Percentiles rank a stretch among this genome's conserved stretches.
These are phyloP conservation scores for Tamandua tetradactyla DNA, from an alignment of 2,797 vertebrate genomes.

Conservation along the genomic window DNA sequence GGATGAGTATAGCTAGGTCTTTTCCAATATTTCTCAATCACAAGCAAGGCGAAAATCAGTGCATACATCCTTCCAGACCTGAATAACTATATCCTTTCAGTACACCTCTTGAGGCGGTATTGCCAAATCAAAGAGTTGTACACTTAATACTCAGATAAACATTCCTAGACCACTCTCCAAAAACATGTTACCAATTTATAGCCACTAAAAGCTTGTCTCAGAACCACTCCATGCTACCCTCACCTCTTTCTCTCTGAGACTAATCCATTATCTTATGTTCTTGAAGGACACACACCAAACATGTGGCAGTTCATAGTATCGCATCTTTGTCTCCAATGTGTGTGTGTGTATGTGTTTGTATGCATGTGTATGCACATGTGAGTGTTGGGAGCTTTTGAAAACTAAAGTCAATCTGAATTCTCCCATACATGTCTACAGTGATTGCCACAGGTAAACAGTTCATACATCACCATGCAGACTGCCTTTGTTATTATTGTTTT, in stretches of 20 bases:
- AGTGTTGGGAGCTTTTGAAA: background rate
- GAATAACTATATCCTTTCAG: background rate
- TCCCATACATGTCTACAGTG: background rate
- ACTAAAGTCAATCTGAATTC: background rate
- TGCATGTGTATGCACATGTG: background rate
- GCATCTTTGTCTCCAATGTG: background rate
- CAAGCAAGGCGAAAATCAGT: background rate
- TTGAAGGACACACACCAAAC: background rate
- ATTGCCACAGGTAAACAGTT: background rate
- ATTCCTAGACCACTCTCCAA: background rate
- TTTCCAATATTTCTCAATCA: background rate
- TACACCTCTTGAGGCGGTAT: background rate
- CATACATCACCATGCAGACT: background rate
- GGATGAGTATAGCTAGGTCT: background rate
- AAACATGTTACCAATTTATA: background rate
- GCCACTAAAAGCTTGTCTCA: background rate
- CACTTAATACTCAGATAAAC: background rate
- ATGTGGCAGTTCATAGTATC: too few species aligned
- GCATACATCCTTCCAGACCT: background rate
- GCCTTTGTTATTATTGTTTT: background rate
- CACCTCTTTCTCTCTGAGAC: background rate
- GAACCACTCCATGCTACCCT: background rate
- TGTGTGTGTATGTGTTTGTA: accelerated
- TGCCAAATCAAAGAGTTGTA: background rate
- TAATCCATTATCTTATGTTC: background rate